These are phyloP conservation scores for Diarsia mendica DNA, from an alignment of 2,888 invertebrate species.

Conservation along the genomic window DNA sequence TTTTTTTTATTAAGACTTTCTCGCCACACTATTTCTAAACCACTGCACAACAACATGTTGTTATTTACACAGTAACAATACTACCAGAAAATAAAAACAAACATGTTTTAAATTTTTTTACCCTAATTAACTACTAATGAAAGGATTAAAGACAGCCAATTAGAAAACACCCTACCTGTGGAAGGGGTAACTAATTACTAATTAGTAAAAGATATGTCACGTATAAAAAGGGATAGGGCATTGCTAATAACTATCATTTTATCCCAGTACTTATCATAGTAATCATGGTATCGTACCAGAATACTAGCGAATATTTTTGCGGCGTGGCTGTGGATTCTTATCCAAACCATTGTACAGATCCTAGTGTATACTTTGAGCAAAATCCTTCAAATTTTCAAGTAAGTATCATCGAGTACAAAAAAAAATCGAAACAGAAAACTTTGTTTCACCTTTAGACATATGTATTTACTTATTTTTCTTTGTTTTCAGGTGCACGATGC, in stretches of 20 bases:
- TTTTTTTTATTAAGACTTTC: too few species aligned
- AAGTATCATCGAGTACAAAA: background rate
- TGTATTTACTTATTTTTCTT: constrained; percentile 1
- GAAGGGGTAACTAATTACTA: constrained; percentile 68
- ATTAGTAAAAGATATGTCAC: constrained; percentile 54
- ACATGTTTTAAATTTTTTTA: constrained; percentile 27
- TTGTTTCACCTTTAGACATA: background rate
- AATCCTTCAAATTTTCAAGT: constrained; percentile 24
- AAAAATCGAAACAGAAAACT: too few species aligned
- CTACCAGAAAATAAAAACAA: background rate
- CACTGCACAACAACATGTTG: constrained; percentile 26
- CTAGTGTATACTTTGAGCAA: constrained; percentile 9
- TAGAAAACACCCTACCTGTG: constrained; percentile 31
- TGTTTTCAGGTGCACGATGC: constrained; percentile 24
- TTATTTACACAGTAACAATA: constrained; percentile 4
- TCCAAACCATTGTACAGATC: constrained; percentile 38
- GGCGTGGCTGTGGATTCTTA: constrained; percentile 29
- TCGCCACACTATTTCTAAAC: too few species aligned
- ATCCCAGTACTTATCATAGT: constrained; percentile 65
- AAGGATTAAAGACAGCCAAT: constrained; percentile 52
- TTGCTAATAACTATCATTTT: constrained; percentile 62
- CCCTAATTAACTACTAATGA: constrained; percentile 51
- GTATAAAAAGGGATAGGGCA: constrained; percentile 63
- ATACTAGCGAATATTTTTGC: constrained; percentile 49
- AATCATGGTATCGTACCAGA: constrained; percentile 66